phyloP scores from a whole-genome alignment of 2,797 vertebrate genomes.

The Mus minutoides region DNA sequence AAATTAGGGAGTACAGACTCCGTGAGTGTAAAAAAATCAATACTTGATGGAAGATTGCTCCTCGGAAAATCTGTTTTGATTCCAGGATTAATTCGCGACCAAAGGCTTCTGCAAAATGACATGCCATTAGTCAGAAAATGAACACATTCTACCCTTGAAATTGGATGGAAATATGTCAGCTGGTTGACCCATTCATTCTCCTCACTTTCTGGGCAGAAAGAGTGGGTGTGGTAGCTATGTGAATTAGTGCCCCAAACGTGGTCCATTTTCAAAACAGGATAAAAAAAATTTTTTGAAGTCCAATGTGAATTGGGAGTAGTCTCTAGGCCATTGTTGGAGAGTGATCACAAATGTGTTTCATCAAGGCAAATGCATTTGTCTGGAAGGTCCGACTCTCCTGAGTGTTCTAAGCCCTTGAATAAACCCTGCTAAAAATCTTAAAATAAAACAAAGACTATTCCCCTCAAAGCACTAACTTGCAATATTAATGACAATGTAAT shows the following conservation, averaged over 20 bases:
- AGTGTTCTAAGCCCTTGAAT: conserved; percentile 94
- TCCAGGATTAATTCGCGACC: conserved; percentile 99
- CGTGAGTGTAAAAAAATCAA: conserved; percentile 99
- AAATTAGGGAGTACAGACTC: conserved; percentile 99
- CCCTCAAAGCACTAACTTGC: conserved; percentile 87
- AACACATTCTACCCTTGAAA: conserved; percentile 99
- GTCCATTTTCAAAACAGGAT: conserved; percentile 92
- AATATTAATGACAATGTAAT: conserved; percentile 96
- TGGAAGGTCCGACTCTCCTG: conserved; percentile 91
- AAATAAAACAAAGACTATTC: conserved; percentile 91
- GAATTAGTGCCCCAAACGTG: conserved; percentile 90
- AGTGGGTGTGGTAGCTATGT: conserved; percentile 92
- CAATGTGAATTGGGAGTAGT: conserved; percentile 93
- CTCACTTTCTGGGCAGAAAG: conserved; percentile 92
- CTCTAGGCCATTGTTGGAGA: conserved; percentile 95
- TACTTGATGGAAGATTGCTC: conserved; percentile 99
- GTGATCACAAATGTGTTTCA: conserved; percentile 94
- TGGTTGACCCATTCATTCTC: conserved; percentile 97
- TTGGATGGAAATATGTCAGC: conserved; percentile 99
- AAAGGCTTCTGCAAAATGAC: conserved; percentile 99
- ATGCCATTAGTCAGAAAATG: conserved; percentile 99
- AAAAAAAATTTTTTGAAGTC: conserved; percentile 85
- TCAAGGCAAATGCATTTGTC: conserved; percentile 95
- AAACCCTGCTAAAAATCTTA: conserved; percentile 92
- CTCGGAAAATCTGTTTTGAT: conserved; percentile 99